Evolutionary conservation across 1,140 invertebrate genomes (phyloP).

Genomic region (Macrobrachium rosenbergii): DNA sequence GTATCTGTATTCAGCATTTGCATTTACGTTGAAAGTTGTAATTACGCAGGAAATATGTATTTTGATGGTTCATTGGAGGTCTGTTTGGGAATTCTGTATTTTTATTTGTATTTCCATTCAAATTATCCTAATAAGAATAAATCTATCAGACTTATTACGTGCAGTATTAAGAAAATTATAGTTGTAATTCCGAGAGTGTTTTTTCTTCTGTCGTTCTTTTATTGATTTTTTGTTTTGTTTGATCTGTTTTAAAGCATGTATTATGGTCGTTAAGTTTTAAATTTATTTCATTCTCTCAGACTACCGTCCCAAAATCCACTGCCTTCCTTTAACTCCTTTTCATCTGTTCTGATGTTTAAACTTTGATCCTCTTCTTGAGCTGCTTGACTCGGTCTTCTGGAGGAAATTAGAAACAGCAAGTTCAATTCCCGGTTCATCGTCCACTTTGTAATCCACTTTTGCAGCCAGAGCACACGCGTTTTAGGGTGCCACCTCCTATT

Average conservation of each 20-base stretch:
- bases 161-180: too few species aligned
- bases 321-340: not conserved
- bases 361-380: not conserved
- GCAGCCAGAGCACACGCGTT: not conserved
- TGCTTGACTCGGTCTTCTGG: not conserved
- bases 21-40: too few species aligned
- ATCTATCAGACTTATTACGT: too few species aligned
- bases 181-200: not conserved
- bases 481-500: conserved; percentile 18
- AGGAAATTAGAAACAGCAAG: not conserved
- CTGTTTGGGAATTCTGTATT: too few species aligned
- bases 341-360: not conserved
- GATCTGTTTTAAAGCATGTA: not conserved
- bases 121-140: too few species aligned
- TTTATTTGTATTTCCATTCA: too few species aligned
- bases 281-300: not conserved
- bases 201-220: not conserved
- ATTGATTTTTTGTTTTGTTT: not conserved
- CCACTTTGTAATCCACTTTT: conserved; percentile 17
- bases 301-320: not conserved
- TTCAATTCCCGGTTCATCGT: not conserved
- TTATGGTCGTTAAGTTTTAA: not conserved
- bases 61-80: too few species aligned
- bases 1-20: too few species aligned
- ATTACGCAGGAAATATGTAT: too few species aligned